Evolutionary conservation across 2,797 vertebrate species (phyloP).

Genomic region (Nasua narica): DNA sequence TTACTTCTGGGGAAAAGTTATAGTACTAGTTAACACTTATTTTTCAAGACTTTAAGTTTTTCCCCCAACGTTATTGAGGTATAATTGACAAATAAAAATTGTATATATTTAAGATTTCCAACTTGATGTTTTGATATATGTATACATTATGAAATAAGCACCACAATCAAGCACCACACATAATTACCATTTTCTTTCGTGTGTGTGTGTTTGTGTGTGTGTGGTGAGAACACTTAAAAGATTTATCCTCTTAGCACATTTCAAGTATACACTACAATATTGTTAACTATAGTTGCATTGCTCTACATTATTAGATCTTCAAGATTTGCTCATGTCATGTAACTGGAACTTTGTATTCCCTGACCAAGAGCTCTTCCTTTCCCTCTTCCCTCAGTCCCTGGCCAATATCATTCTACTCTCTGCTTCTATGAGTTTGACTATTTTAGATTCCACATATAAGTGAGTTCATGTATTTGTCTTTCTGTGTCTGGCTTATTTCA

Average conservation of each 20-base stretch:
- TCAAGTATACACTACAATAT: not conserved
- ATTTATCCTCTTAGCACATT: not conserved
- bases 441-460: not conserved
- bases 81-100: not conserved
- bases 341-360: not conserved
- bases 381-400: no score
- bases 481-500: not conserved
- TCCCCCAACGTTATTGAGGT: not conserved
- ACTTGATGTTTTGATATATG: not conserved
- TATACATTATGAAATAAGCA: not conserved
- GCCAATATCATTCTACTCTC: not conserved
- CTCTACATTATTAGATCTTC: not conserved
- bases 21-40: not conserved
- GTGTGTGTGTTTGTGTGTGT: not conserved
- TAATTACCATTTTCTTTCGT: not conserved
- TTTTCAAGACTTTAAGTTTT: not conserved
- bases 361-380: not conserved
- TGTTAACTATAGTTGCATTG: not conserved
- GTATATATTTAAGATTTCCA: not conserved
- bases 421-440: not conserved
- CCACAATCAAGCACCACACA: not conserved
- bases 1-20: not conserved
- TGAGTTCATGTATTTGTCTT: not conserved
- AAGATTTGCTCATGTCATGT: no score
- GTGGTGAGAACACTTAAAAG: not conserved